Conservation (phyloP, 2,113 vertebrate genomes). For the Quiscalus mexicanus region DNA sequence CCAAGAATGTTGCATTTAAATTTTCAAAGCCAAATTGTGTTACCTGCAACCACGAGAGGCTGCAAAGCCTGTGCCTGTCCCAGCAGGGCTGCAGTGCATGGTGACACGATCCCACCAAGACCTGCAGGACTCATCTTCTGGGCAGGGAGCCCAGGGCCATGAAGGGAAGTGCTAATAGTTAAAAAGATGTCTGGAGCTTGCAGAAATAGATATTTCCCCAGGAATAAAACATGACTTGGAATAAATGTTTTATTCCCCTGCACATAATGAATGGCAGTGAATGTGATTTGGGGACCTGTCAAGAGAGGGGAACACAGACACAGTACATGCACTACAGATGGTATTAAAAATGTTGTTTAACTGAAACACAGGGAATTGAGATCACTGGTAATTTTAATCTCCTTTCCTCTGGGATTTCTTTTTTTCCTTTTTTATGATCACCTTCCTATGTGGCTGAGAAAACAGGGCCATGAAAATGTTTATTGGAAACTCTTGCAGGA, state of each 20-base stretch:
- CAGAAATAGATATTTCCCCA: slow-evolving; percentile 55
- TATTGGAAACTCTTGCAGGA: slow-evolving; percentile 1
- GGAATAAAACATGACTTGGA: slow-evolving; percentile 66
- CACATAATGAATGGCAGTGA: slow-evolving; percentile 54
- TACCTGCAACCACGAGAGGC: background rate
- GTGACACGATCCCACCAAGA: background rate
- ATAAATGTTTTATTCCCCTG: slow-evolving; percentile 61
- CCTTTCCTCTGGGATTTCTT: background rate
- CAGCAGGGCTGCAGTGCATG: background rate
- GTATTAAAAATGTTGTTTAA: slow-evolving; percentile 40
- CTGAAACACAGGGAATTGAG: slow-evolving; percentile 29
- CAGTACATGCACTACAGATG: slow-evolving; percentile 25
- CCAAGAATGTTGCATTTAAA: background rate
- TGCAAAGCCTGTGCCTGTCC: background rate
- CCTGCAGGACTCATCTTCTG: background rate
- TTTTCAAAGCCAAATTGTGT: background rate
- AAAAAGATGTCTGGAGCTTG: slow-evolving; percentile 14
- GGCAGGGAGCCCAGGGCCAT: background rate
- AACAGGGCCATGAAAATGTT: background rate
- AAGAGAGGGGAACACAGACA: slow-evolving; percentile 26
- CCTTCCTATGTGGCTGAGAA: background rate
- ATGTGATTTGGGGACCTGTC: slow-evolving; percentile 65
- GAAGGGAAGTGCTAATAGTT: background rate
- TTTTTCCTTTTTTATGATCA: background rate
- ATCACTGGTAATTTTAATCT: slow-evolving; percentile 14